A percentile compares a stretch with the other conserved stretches of the same genome.
Conservation (phyloP, 2,797 vertebrate genomes). For the Sternarchorhynchus goeldii region DNA sequence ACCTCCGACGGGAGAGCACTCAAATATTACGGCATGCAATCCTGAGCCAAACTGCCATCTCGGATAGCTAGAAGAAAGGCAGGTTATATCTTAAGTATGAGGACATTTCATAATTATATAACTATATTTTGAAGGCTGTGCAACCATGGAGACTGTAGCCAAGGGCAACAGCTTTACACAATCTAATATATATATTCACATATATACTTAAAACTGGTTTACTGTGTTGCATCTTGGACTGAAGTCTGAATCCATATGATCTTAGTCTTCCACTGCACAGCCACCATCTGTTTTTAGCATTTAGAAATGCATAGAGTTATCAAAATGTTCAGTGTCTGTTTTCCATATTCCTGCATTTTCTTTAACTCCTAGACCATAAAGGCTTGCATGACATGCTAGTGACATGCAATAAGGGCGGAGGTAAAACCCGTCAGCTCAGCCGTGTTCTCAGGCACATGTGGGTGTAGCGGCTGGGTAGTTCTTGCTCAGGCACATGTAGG, state of each 20-base stretch:
- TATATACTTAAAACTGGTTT: constrained; percentile 18
- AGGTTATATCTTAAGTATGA: constrained; percentile 26
- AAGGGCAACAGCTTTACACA: constrained; percentile 17
- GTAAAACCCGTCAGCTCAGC: not conserved
- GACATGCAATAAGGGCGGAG: too few relatives aligned
- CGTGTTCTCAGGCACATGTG: not conserved
- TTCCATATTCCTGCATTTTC: not conserved
- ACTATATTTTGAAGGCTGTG: not conserved
- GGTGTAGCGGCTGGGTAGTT: not conserved
- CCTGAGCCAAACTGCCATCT: constrained; percentile 17
- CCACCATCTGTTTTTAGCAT: too few relatives aligned
- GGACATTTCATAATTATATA: constrained; percentile 31
- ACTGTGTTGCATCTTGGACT: not conserved
- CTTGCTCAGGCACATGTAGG: not conserved
- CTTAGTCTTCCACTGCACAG: too few relatives aligned
- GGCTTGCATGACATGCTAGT: too few relatives aligned
- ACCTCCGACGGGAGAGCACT: not conserved
- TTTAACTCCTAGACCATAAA: too few relatives aligned
- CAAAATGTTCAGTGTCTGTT: not conserved
- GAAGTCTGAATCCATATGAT: too few relatives aligned
- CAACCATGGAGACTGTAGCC: not conserved
- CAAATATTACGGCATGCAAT: not conserved
- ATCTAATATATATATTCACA: constrained; percentile 33
- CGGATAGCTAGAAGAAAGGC: constrained; percentile 9
- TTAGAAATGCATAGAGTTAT: too few relatives aligned